These are phyloP conservation scores for Colinus virginianus DNA, from an alignment of 2,113 vertebrate species.

Conservation along the genomic window DNA sequence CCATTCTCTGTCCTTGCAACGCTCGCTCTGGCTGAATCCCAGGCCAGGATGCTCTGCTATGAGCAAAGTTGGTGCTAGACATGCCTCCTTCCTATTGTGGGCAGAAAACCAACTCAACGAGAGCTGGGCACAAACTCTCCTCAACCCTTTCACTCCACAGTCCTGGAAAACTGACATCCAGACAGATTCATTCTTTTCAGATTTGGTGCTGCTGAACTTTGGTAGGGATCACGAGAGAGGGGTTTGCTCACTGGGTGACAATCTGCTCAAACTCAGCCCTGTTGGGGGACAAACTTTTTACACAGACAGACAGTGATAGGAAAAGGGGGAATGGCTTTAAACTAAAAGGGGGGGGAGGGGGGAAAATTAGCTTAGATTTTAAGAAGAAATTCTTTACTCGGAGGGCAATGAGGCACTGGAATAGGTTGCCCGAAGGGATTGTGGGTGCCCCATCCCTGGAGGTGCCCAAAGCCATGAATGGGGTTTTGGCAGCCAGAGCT, in stretches of 20 bases:
- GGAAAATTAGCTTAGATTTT: too few species aligned
- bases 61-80: background rate
- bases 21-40: constrained; percentile 1
- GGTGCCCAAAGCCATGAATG: too few species aligned
- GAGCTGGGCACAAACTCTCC: background rate
- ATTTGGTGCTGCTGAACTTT: background rate
- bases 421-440: too few species aligned
- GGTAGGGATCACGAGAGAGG: accelerated
- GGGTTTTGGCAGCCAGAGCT: too few species aligned
- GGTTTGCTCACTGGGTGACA: background rate
- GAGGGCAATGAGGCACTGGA: too few species aligned
- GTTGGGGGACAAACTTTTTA: too few species aligned
- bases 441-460: too few species aligned
- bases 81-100: constrained; percentile 21
- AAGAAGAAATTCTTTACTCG: too few species aligned
- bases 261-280: background rate
- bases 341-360: too few species aligned
- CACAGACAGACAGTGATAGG: too few species aligned
- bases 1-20: constrained; percentile 25
- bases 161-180: background rate
- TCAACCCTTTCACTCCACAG: background rate
- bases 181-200: background rate
- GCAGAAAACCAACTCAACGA: constrained; percentile 33
- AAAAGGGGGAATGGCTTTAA: too few species aligned
- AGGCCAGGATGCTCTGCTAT: constrained; percentile 14